Base-by-base conservation (phyloP, 2,113 vertebrate species). In the Colossoma macropomum region DNA sequence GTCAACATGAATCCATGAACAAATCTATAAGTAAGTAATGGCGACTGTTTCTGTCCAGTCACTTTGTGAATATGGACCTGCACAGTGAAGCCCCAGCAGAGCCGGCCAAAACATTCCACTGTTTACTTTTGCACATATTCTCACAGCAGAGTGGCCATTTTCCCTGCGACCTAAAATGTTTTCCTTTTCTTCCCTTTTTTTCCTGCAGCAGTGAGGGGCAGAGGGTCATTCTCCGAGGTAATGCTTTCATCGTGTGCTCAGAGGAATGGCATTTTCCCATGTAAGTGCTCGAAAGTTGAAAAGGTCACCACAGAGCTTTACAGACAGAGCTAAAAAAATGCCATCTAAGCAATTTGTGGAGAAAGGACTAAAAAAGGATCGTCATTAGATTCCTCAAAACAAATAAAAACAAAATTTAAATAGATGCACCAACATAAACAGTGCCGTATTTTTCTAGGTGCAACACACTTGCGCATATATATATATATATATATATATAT, bases 51-150 rank as follows among this genome's bases (percentile, higher is more conserved):
- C 23, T 62, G 59, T 62, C 68, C 34, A 25, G n/a, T 71, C 68
- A 71, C 23, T 70, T 21, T 70, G 30, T 38, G 11, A 63, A 77
- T 45, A 25, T 59, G 28, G 68, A 68, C 32, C 16, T 78, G 25
- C 27, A 13, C 32, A 13, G 54, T 59, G n/a, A n/a, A 73, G 50
- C 7, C 13, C n/a, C 25, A 90, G 93, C 73, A 89, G 92, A 94
- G 81, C 66, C 85, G 77, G 87, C 90, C 93, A 93, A 76, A 96
- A 95, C 95, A 95, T 96, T 95, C 92, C 92, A 93, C 83, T 96
- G 94, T 96, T 96, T 96, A 96, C 95, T 96, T 96, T 96, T 92
- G 95, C 91, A 92, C 92, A 93, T 92, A 94, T 95, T 96, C 94
- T 95, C 94, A 95, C 92, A 95, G 94, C 91, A 81, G 90, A 94